Evolutionary conservation across 1,140 invertebrate genomes (phyloP).

Genomic region (Bombus waltoni): DNA sequence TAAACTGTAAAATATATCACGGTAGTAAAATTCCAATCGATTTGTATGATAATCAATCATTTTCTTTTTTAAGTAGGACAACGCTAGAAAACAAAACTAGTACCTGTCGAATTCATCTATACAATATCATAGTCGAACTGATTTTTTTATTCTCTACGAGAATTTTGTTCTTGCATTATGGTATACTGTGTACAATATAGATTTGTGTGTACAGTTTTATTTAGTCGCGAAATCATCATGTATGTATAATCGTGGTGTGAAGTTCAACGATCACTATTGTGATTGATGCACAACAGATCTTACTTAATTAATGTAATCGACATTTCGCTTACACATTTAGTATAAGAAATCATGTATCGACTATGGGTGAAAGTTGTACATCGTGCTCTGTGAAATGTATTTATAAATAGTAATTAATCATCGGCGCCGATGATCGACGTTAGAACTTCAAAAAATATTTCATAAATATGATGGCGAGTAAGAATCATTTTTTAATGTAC

Average conservation of each 20-base stretch:
- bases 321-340: background rate
- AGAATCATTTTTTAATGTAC: slow-evolving; percentile 63
- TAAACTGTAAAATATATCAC: slow-evolving; percentile 32
- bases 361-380: slow-evolving; percentile 60
- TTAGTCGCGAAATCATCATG: background rate
- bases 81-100: slow-evolving; percentile 12
- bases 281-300: slow-evolving; percentile 19
- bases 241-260: background rate
- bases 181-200: background rate
- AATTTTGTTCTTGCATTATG: background rate
- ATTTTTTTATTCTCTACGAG: slow-evolving; percentile 8
- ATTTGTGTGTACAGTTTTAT: background rate
- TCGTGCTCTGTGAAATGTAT: slow-evolving; percentile 63
- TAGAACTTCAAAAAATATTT: slow-evolving; percentile 31
- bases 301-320: slow-evolving; percentile 10
- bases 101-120: slow-evolving; percentile 44
- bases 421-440: background rate
- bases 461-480: slow-evolving; percentile 37
- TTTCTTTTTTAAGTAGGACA: slow-evolving; percentile 9
- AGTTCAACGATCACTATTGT: slow-evolving; percentile 7
- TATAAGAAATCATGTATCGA: slow-evolving; percentile 26
- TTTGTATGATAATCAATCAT: slow-evolving; percentile 37
- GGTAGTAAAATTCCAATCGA: slow-evolving; percentile 11
- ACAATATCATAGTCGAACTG: background rate
- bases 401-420: slow-evolving; percentile 55